These are phyloP conservation scores for Acromyrmex echinatior DNA, from an alignment of 1,140 invertebrate genomes.

Conservation along the genomic window DNA sequence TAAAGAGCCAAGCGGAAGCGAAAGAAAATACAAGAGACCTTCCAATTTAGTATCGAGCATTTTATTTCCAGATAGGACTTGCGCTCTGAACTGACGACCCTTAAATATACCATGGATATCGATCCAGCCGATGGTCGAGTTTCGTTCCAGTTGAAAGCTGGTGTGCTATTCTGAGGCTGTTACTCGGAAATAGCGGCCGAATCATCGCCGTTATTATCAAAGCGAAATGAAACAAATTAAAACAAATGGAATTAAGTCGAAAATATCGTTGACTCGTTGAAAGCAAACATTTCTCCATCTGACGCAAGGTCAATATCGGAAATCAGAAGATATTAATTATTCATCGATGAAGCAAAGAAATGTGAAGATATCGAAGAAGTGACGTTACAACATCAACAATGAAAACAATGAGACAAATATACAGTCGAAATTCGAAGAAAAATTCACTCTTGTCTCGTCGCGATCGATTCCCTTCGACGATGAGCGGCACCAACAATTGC, in stretches of 20 bases:
- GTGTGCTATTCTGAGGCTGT: slow-evolving; percentile 38
- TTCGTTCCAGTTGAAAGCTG: slow-evolving; percentile 41
- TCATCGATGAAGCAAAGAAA: not conserved
- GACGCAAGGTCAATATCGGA: not conserved
- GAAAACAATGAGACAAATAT: not conserved
- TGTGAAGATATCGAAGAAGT: not conserved
- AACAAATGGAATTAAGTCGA: slow-evolving; percentile 8
- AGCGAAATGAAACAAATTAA: slow-evolving; percentile 12
- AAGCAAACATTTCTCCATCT: not conserved
- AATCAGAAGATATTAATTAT: not conserved
- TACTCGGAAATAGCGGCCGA: slow-evolving; percentile 38
- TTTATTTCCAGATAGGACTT: slow-evolving; percentile 62
- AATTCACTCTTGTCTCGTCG: not conserved
- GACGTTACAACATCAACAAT: slow-evolving; percentile 1
- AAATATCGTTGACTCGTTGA: slow-evolving; percentile 11
- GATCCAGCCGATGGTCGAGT: slow-evolving; percentile 45
- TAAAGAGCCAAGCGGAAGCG: slow-evolving; percentile 19
- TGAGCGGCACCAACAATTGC: not conserved
- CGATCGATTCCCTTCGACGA: slow-evolving; percentile 38
- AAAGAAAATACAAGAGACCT: slow-evolving; percentile 38
- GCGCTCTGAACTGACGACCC: slow-evolving; percentile 50
- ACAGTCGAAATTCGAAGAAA: slow-evolving; percentile 1
- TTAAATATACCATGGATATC: slow-evolving; percentile 62
- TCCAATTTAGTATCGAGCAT: slow-evolving; percentile 62
- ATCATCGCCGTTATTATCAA: not conserved